A percentile compares a stretch with the other conserved stretches of the same genome.
Evolutionary conservation across 2,888 invertebrate genomes (phyloP).

Genomic region (Nycteola revayana): DNA sequence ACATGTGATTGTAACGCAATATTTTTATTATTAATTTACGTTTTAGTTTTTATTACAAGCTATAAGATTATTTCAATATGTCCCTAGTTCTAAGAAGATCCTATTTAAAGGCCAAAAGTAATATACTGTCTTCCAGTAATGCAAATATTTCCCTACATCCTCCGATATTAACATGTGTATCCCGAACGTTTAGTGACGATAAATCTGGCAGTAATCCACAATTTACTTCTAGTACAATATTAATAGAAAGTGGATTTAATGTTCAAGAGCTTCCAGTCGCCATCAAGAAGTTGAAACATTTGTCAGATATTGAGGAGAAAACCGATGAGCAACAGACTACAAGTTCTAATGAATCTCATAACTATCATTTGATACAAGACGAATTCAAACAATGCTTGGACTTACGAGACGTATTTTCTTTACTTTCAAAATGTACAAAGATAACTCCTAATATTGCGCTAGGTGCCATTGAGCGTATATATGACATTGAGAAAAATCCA

Average conservation of each 20-base stretch:
- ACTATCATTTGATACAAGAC: conserved; percentile 66
- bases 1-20: conserved; percentile 6
- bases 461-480: conserved; percentile 74
- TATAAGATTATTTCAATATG: conserved; percentile 36
- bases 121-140: conserved; percentile 42
- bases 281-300: conserved; percentile 75
- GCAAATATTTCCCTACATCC: conserved; percentile 29
- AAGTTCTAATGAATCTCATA: conserved; percentile 47
- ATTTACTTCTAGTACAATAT: conserved; percentile 72
- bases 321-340: conserved; percentile 31
- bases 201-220: conserved; percentile 52
- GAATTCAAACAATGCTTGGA: conserved; percentile 71
- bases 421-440: conserved; percentile 73
- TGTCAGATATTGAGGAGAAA: conserved; percentile 53
- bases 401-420: conserved; percentile 67
- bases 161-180: conserved; percentile 27
- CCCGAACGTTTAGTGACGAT: conserved; percentile 54
- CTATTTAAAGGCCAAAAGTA: conserved; percentile 55
- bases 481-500: conserved; percentile 62
- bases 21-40: conserved; percentile 14
- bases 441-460: conserved; percentile 76
- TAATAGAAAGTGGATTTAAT: conserved; percentile 85
- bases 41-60: conserved; percentile 8
- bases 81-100: conserved; percentile 59
- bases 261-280: conserved; percentile 86